phyloP scores from a whole-genome alignment of 2,113 vertebrate species.

The Salvelinus alpinus region DNA sequence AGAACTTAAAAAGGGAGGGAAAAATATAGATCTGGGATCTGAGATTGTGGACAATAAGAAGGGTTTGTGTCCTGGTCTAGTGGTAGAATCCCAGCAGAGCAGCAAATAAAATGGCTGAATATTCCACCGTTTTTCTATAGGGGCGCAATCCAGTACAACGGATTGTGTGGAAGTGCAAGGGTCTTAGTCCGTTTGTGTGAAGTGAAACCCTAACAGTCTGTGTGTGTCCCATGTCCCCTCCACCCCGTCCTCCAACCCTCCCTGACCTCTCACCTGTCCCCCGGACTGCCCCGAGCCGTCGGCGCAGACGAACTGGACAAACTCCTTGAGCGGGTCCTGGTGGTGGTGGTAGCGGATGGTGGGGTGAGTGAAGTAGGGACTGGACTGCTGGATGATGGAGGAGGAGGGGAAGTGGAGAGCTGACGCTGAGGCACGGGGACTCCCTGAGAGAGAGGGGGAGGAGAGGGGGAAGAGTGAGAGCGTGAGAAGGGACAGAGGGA shows the following conservation, averaged over 20 bases:
- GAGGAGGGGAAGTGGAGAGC: constrained; percentile 95
- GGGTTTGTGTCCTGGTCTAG: constrained; percentile 14
- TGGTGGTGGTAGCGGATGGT: constrained; percentile 97
- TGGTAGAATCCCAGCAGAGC: neutral
- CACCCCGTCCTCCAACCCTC: neutral
- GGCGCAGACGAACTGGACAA: constrained; percentile 94
- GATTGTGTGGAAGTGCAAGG: neutral
- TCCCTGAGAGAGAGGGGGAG: constrained; percentile 72
- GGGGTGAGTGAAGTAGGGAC: constrained; percentile 94
- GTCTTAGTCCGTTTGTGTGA: neutral
- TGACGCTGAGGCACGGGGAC: constrained; percentile 92
- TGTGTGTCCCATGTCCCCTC: neutral
- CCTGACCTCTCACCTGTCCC: constrained; percentile 81
- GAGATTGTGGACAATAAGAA: constrained; percentile 11
- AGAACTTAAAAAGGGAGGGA: constrained; percentile 24
- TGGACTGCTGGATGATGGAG: constrained; percentile 96
- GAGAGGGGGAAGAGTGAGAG: constrained; percentile 11
- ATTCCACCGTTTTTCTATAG: neutral
- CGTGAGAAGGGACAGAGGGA: constrained; percentile 6
- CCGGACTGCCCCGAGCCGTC: constrained; percentile 90
- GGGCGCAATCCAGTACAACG: no score
- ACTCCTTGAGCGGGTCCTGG: constrained; percentile 95
- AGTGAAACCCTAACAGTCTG: no score
- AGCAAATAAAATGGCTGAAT: neutral
- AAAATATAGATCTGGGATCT: constrained; percentile 3